Evolutionary conservation across 1,140 invertebrate species (phyloP), one percentile per base, ranked within the genome.

Genomic region (Sycobia sp.): DNA sequence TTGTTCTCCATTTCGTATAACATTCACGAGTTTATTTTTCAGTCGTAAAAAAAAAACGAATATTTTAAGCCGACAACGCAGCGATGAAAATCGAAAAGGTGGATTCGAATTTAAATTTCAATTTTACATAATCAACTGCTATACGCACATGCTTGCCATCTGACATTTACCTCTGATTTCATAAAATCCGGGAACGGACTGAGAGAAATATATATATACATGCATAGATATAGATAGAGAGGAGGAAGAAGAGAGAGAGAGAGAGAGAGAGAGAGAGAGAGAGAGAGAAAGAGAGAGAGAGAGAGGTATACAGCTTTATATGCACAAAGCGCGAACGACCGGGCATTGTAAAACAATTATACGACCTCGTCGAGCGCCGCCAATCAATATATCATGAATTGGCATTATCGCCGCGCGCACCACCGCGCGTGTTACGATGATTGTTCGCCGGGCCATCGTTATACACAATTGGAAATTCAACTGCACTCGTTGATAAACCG

Each of bases 291-390:
- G 13, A 44, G n/a, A 46, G 1, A 5, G 1, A 14, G 14, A n/a
- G 38, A n/a, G 7, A 7, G 9, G n/a, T n/a, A n/a, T n/a, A 7
- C 29, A 11, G 29, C n/a, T 7, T 39, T 39, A 10, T 39, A 39
- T 16, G 51, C 39, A 56, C 49, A 49, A 55, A 39, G 61, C 56
- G 65, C 66, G 67, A 66, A 67, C 67, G 66, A 60, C 59, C 63
- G 67, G n/a, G n/a, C 63, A 69, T 70, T 76, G 74, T 76, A 73
- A 73, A 75, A 76, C 74, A 75, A 76, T 76, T 76, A 76, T 76
- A 73, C 70, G 72, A 58, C 71, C 67, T 73, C 67, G 69, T 41
- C 59, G 60, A 58, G 51, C 62, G 54, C 59, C 64, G 63, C 64
- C 65, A 71, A 73, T 75, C 70, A 69, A 75, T 77, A 76, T 71